These are phyloP conservation scores for Scortum barcoo DNA, from an alignment of 2,113 vertebrate genomes.

Conservation along the genomic window DNA sequence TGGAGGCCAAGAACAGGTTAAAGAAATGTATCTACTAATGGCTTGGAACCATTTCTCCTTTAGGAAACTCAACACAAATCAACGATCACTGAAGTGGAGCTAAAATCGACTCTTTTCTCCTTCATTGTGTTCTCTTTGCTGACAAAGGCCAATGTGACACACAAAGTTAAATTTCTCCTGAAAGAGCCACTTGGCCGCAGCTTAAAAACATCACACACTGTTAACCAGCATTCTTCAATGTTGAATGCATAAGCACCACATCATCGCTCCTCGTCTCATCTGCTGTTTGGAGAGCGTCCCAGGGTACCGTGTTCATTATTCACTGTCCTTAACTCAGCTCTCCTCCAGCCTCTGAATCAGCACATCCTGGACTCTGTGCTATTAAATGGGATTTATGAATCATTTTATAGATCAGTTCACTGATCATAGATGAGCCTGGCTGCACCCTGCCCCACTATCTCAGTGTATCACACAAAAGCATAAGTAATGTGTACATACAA, in stretches of 20 bases:
- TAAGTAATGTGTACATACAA: background rate
- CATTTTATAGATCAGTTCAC: slow-evolving; percentile 55
- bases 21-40: background rate
- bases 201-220: slow-evolving; percentile 18
- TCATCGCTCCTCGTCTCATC: slow-evolving; percentile 37
- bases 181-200: slow-evolving; percentile 26
- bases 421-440: slow-evolving; percentile 16
- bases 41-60: background rate
- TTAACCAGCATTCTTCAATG: slow-evolving; percentile 12
- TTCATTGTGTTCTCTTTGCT: slow-evolving; percentile 5
- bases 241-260: slow-evolving; percentile 8
- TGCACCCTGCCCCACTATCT: background rate
- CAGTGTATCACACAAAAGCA: background rate
- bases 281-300: slow-evolving; percentile 51
- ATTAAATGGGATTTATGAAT: slow-evolving; percentile 68
- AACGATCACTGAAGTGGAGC: background rate
- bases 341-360: slow-evolving; percentile 56
- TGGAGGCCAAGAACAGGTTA: background rate
- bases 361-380: slow-evolving; percentile 44
- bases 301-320: slow-evolving; percentile 35
- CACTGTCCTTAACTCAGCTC: slow-evolving; percentile 35
- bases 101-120: slow-evolving; percentile 1
- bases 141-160: slow-evolving; percentile 16
- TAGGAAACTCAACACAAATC: background rate
- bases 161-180: background rate